A percentile compares a stretch with the other conserved stretches of the same genome.
Evolutionary conservation across 2,113 vertebrate species (phyloP).

Genomic region (Entosphenus tridentatus): DNA sequence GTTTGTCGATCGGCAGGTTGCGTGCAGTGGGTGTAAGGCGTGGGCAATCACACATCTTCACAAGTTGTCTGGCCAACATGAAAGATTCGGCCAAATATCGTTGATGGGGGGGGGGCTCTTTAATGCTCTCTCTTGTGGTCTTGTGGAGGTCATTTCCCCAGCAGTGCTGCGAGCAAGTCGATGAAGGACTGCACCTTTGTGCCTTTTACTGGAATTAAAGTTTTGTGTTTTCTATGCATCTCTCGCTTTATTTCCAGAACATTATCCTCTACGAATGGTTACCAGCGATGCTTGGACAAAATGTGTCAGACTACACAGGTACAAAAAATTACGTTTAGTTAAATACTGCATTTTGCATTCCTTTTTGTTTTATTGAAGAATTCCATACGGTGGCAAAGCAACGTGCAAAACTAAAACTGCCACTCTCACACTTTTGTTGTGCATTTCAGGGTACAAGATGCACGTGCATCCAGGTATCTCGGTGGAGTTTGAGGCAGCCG

Average conservation of each 20-base stretch:
- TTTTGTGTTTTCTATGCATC: background rate
- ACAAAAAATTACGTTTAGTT: constrained; percentile 4
- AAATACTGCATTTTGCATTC: background rate
- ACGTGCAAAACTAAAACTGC: background rate
- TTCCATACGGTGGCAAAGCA: background rate
- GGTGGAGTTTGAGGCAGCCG: constrained; percentile 28
- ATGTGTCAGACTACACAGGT: constrained; percentile 36
- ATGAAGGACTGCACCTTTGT: constrained; percentile 12
- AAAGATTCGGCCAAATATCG: background rate
- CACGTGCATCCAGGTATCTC: constrained; percentile 43
- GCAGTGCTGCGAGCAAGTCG: constrained; percentile 16
- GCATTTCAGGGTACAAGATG: constrained; percentile 34
- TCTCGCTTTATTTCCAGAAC: constrained; percentile 23
- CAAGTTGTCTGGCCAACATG: too few species aligned
- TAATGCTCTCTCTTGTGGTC: background rate
- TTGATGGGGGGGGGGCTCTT: background rate
- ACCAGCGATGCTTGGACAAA: constrained; percentile 24
- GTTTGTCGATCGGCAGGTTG: too few species aligned
- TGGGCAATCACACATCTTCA: too few species aligned
- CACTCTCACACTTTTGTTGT: background rate
- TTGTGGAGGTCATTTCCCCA: background rate
- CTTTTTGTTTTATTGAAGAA: constrained; percentile 11
- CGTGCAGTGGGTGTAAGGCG: too few species aligned
- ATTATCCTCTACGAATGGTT: constrained; percentile 71
- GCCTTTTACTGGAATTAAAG: constrained; percentile 8